These are phyloP conservation scores for Drosophila niveifrons DNA, from an alignment of 2,888 invertebrate genomes.

Conservation along the genomic window DNA sequence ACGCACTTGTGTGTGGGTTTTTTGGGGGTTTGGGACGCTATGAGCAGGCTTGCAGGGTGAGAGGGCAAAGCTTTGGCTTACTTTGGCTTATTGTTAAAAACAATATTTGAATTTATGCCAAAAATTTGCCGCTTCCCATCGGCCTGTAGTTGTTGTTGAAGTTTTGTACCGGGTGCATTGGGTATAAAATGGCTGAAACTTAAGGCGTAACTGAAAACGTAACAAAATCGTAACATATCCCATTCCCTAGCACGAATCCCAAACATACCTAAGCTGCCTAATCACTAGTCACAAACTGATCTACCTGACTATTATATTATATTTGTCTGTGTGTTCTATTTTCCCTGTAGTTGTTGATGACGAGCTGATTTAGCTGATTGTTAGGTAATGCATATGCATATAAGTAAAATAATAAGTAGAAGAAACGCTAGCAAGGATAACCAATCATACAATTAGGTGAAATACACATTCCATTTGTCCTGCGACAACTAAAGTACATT, in stretches of 20 bases:
- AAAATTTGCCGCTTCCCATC: slow-evolving; percentile 42
- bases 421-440: slow-evolving; percentile 67
- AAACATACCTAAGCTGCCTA: slow-evolving; percentile 38
- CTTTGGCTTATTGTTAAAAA: no score
- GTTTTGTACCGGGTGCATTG: slow-evolving; percentile 66
- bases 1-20: slow-evolving; percentile 72
- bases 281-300: slow-evolving; percentile 18
- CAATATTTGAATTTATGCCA: slow-evolving; percentile 39
- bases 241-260: slow-evolving; percentile 14
- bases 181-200: slow-evolving; percentile 66
- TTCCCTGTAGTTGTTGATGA: slow-evolving; percentile 46
- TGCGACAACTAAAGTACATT: slow-evolving; percentile 50
- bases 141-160: slow-evolving; percentile 30
- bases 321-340: neutral
- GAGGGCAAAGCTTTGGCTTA: slow-evolving; percentile 46
- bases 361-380: slow-evolving; percentile 45
- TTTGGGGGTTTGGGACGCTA: slow-evolving; percentile 35
- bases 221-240: slow-evolving; percentile 31
- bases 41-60: slow-evolving; percentile 29
- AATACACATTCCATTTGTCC: slow-evolving; percentile 65
- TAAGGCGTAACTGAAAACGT: slow-evolving; percentile 59
- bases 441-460: slow-evolving; percentile 57
- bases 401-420: slow-evolving; percentile 36
- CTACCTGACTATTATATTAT: slow-evolving; percentile 8
- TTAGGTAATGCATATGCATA: slow-evolving; percentile 62